Base-by-base conservation (phyloP, 1,140 invertebrate species). In the Hermetia illucens region DNA sequence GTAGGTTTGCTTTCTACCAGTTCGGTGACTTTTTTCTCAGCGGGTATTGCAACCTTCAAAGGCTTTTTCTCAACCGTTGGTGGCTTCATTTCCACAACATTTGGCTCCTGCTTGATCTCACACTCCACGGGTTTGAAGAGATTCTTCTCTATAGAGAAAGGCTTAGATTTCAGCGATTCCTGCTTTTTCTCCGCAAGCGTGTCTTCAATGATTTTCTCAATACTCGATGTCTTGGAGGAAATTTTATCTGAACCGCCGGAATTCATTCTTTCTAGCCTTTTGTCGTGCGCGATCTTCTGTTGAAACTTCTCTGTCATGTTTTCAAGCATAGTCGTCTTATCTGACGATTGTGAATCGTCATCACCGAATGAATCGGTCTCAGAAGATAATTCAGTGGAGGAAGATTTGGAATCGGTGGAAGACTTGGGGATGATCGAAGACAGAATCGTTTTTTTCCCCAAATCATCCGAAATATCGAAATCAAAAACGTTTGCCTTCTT, bases 341-440 rank as follows among this genome's bases (percentile, higher is more conserved):
- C 56, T 0, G 57, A 60, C 1, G 57, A 59, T 22, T 59, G 57
- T 2, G 57, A 60, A 29, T 60, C 57, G 29, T 60, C 57, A 34
- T 60, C 57, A 5, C 43, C 43, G 17, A 50, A 60, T 0, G 53
- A 58, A 24, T 58, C 55, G 2, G 55, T 53, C 36, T 58, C 56
- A 4, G 56, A 56, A 0, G 55, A 58, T 9, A 52, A 36, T 10
- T 58, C 55, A 1, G 55, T 55, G 10, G 51, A 51, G 27, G 55
- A 58, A 41, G 48, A 44, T 33, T 51, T 50, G 19, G 18, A 24
- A n/a, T 25, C 21, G 3, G 22, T 5, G 17, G 36, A 20, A 17
- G 18, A 15, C 12, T 12, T 34, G 4, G 33, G 12, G 15, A 34
- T 12, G 41, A 1, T 45, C 47, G 32, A 51, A 4, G 44, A 3